Evolutionary conservation across 1,140 invertebrate species (phyloP), one percentile per base, ranked within the genome.

Genomic region (Pararge aegeria): DNA sequence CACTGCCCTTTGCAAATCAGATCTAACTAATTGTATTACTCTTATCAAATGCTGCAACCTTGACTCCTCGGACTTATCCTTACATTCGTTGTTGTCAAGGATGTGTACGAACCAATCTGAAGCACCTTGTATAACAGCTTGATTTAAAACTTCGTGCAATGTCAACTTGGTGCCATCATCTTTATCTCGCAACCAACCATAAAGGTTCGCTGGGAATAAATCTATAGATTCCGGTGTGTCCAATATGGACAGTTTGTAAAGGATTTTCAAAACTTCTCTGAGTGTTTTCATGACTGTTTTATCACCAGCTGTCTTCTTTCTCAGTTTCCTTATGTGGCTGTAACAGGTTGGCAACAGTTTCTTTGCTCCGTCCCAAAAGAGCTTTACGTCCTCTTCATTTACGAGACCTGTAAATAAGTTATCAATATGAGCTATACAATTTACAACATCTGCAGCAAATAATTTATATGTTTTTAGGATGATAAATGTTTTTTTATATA

Each of bases 291-390:
- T 89, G 6, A 92, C 91, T 59, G 92, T 93, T 73, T 94, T 94
- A 68, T 96, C 95, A 16, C 93, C 94, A 0, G 91, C 87, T 13
- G 89, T 91, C 70, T 94, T 93, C 69, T 94, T 95, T 60, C 95
- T 91, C 15, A 96, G 90, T 82, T 95, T 96, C 55, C 94, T 89
- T 18, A 97, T 90, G 29, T 93, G 90, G 58, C 93, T 93, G 58
- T 94, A 94, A 65, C 95, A 95, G 5, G 95, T 95, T 19, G 95
- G 95, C 6, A 96, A 73, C 5, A 96, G 70, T 78, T 94, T 94
- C 66, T 92, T 95, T 0, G 93, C 92, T 0, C 94, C 93, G 52
- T 95, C 94, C 95, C 95, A 96, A 75, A 96, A 96, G 16, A 94
- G 74, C 88, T 94, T 95, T 0, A 93, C 83, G 68, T 96, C 95